Conservation (phyloP, 1,140 invertebrate species). For the Drosophila murphyi region DNA sequence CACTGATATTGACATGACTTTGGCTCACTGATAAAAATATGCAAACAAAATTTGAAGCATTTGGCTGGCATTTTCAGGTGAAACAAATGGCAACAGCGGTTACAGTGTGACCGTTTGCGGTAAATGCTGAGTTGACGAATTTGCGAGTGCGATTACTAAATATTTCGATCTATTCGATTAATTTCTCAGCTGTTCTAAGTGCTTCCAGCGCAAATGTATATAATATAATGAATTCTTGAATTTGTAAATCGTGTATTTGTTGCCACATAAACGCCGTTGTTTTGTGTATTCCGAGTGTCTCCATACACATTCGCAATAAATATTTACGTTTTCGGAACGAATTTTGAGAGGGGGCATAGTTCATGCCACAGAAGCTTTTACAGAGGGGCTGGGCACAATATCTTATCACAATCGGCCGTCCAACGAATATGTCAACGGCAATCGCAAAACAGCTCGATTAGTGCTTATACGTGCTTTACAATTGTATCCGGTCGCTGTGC, state of each 20-base stretch:
- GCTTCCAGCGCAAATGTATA: neutral
- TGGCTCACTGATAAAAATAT: neutral
- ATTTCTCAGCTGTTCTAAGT: too few relatives aligned
- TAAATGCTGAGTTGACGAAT: neutral
- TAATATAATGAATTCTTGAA: neutral
- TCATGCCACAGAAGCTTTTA: conserved; percentile 27
- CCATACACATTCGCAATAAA: conserved; percentile 49
- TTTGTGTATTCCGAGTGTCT: neutral
- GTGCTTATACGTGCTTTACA: conserved; percentile 23
- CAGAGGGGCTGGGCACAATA: conserved; percentile 68
- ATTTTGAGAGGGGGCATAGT: conserved; percentile 47
- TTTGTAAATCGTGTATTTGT: conserved; percentile 1
- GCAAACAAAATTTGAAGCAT: neutral
- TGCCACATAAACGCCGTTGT: conserved; percentile 35
- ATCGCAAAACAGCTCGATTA: conserved; percentile 47
- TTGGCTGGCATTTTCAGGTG: neutral
- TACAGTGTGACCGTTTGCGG: conserved; percentile 19
- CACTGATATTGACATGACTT: conserved; percentile 57
- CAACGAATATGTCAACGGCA: conserved; percentile 43
- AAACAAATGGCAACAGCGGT: neutral
- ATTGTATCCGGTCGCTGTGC: conserved; percentile 3
- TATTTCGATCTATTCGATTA: too few relatives aligned
- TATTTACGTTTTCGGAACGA: conserved; percentile 55
- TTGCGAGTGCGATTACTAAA: too few relatives aligned
- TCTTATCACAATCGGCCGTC: conserved; percentile 55